Evolutionary conservation across 2,113 vertebrate species (phyloP).

Genomic region (Petaurus breviceps): DNA sequence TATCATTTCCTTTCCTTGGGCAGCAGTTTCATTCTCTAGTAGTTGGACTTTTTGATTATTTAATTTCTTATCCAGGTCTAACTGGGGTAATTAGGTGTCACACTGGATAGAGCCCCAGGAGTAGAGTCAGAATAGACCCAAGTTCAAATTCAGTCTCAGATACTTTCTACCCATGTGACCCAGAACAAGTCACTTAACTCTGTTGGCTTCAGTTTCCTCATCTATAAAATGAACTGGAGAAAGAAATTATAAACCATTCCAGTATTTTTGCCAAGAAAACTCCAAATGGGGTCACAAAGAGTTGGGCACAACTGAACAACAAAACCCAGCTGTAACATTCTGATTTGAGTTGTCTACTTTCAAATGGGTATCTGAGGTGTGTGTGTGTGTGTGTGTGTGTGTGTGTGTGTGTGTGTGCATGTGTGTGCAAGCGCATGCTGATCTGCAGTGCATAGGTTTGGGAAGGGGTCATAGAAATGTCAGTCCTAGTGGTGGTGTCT

Average conservation of each 20-base stretch:
- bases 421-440: too few relatives aligned
- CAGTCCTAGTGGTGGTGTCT: background rate
- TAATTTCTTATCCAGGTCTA: background rate
- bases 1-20: background rate
- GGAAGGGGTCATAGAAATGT: background rate
- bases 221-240: background rate
- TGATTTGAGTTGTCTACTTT: background rate
- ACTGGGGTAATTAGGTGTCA: background rate
- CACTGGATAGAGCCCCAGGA: background rate
- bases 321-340: background rate
- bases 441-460: background rate
- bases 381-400: too few relatives aligned
- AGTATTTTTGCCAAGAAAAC: background rate
- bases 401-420: too few relatives aligned
- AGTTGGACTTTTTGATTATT: background rate
- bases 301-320: background rate
- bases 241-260: background rate
- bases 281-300: background rate
- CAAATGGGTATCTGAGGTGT: background rate
- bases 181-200: background rate
- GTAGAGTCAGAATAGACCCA: background rate
- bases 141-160: background rate
- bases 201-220: background rate
- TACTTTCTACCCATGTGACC: background rate
- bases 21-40: background rate